These are phyloP conservation scores for Pachycephala philippinensis DNA, from an alignment of 2,113 vertebrate species.

Conservation along the genomic window DNA sequence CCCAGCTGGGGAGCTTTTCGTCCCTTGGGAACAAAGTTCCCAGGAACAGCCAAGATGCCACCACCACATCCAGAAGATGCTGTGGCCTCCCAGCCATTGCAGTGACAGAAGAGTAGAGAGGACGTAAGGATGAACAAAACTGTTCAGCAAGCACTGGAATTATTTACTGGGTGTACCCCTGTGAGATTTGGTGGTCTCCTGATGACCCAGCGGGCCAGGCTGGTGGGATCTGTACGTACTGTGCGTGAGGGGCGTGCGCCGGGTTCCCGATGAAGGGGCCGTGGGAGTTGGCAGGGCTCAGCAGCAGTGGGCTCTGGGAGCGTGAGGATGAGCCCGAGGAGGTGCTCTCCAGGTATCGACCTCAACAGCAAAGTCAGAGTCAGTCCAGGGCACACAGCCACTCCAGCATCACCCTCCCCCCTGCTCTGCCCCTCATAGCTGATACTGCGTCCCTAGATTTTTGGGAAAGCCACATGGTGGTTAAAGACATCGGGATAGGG, in stretches of 20 bases:
- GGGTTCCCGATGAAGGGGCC: conserved; percentile 63
- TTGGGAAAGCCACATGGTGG: neutral
- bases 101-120: neutral
- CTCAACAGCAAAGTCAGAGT: conserved; percentile 44
- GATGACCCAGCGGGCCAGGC: neutral
- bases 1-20: neutral
- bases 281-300: conserved; percentile 82
- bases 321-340: conserved; percentile 87
- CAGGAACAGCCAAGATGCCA: neutral
- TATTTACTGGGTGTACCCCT: neutral
- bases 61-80: neutral
- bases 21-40: neutral
- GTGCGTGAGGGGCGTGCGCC: conserved; percentile 65
- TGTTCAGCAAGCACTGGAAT: neutral
- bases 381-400: neutral
- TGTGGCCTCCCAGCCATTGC: no score
- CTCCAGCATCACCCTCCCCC: neutral
- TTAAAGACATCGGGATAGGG: neutral
- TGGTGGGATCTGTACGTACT: neutral
- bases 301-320: conserved; percentile 85
- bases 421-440: neutral
- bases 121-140: neutral
- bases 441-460: accelerated
- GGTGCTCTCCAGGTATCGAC: conserved; percentile 84
- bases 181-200: accelerated